Conservation (phyloP, 2,113 vertebrate genomes). For the Carettochelys insculpta region DNA sequence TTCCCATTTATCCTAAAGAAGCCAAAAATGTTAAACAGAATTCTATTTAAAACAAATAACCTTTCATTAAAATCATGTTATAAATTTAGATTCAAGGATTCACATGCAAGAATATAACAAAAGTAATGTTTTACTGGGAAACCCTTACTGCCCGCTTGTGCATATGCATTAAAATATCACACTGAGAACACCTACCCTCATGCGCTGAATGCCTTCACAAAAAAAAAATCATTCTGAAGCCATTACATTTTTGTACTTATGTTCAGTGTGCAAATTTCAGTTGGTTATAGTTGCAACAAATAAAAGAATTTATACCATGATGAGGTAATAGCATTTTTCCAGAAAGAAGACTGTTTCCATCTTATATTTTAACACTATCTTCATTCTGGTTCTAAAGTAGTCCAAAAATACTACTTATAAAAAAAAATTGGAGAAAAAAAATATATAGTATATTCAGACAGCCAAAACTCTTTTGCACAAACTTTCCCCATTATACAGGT, state of each 20-base stretch:
- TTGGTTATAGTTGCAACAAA: neutral
- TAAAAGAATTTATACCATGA: neutral
- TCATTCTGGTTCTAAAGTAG: neutral
- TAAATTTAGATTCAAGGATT: neutral
- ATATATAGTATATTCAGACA: conserved; percentile 7
- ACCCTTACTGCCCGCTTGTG: neutral
- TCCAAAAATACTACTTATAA: neutral
- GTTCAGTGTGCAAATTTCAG: conserved; percentile 13
- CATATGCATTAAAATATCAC: neutral
- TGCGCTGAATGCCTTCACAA: neutral
- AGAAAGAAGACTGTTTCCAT: conserved; percentile 12
- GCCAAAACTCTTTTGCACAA: neutral
- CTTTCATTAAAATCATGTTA: neutral
- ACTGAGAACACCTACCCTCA: neutral
- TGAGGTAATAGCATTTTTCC: neutral
- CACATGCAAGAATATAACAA: neutral
- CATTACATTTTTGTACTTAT: neutral
- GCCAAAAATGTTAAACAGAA: neutral
- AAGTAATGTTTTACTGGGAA: neutral
- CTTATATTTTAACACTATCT: neutral
- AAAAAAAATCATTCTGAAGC: neutral
- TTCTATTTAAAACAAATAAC: neutral
- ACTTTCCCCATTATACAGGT: neutral
- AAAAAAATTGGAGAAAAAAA: conserved; percentile 18
- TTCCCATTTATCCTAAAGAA: neutral